Percentiles rank a stretch among this genome's conserved stretches.
Evolutionary conservation across 2,113 vertebrate genomes (phyloP).

Genomic region (Martes martes): DNA sequence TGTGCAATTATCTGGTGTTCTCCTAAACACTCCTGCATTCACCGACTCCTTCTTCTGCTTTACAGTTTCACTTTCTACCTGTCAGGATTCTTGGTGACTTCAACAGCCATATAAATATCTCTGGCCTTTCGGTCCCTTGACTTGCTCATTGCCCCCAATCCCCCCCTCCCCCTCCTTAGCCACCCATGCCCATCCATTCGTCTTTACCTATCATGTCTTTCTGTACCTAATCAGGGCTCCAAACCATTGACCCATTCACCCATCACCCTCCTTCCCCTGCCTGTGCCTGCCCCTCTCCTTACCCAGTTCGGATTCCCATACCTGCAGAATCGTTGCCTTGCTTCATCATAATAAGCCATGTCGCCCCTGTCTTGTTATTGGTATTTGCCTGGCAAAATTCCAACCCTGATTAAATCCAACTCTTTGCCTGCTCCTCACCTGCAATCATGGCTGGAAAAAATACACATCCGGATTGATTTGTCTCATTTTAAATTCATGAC

Average conservation of each 20-base stretch:
- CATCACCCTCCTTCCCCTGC: background rate
- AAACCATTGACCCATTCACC: fast-evolving
- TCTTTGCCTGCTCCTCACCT: constrained; percentile 9
- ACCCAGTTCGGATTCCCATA: background rate
- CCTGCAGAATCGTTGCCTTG: background rate
- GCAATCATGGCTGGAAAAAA: background rate
- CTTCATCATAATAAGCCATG: background rate
- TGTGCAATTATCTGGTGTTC: background rate
- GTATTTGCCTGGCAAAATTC: constrained; percentile 28
- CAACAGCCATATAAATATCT: background rate
- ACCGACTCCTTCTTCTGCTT: background rate
- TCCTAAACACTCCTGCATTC: background rate
- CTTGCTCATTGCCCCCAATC: background rate
- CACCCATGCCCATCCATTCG: background rate
- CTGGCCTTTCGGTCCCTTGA: background rate
- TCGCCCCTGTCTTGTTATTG: background rate
- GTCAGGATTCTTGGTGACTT: background rate
- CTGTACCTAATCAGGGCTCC: background rate
- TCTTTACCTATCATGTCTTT: background rate
- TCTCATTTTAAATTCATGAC: constrained; percentile 58
- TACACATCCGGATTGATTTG: background rate
- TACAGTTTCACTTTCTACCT: background rate
- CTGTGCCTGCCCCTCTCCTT: background rate
- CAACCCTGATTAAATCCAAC: constrained; percentile 22
- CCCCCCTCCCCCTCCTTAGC: background rate